A percentile compares a stretch with the other conserved stretches of the same genome.
phyloP scores from a whole-genome alignment of 2,888 invertebrate genomes.

The Leptarthrus brevirostris region DNA sequence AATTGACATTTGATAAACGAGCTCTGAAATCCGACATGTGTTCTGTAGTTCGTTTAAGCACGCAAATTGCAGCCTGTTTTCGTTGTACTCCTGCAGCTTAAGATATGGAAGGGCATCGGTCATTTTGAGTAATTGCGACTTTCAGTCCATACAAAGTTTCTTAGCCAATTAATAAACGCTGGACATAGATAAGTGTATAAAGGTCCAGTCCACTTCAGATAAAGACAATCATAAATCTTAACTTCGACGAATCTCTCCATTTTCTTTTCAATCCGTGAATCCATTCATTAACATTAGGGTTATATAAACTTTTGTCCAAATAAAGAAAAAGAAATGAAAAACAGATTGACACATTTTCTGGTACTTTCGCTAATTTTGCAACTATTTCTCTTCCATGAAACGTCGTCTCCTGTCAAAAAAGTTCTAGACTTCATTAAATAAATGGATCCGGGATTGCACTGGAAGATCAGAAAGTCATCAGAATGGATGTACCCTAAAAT shows the following conservation, averaged over 20 bases:
- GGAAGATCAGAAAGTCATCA: constrained; percentile 41
- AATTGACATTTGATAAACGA: constrained; percentile 39
- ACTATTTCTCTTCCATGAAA: background rate
- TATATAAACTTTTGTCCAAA: too few relatives aligned
- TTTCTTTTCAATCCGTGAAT: too few relatives aligned
- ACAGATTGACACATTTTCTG: constrained; percentile 21
- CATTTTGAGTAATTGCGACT: background rate
- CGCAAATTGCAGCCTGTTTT: background rate
- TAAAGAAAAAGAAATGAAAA: background rate
- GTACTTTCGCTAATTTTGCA: constrained; percentile 21
- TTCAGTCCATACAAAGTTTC: too few relatives aligned
- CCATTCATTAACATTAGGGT: too few relatives aligned
- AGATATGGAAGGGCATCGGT: background rate
- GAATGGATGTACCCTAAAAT: constrained; percentile 31
- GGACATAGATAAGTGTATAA: too few relatives aligned
- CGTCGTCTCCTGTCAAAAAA: background rate
- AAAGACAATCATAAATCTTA: too few relatives aligned
- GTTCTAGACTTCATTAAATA: constrained; percentile 46
- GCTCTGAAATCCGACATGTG: constrained; percentile 14
- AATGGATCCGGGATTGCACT: constrained; percentile 13
- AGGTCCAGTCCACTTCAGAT: too few relatives aligned
- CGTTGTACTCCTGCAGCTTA: background rate
- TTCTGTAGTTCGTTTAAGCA: constrained; percentile 23
- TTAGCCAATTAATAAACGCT: too few relatives aligned
- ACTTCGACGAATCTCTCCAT: too few relatives aligned